Evolutionary conservation across 2,797 vertebrate species (phyloP).

Genomic region (Ciconia nigra): DNA sequence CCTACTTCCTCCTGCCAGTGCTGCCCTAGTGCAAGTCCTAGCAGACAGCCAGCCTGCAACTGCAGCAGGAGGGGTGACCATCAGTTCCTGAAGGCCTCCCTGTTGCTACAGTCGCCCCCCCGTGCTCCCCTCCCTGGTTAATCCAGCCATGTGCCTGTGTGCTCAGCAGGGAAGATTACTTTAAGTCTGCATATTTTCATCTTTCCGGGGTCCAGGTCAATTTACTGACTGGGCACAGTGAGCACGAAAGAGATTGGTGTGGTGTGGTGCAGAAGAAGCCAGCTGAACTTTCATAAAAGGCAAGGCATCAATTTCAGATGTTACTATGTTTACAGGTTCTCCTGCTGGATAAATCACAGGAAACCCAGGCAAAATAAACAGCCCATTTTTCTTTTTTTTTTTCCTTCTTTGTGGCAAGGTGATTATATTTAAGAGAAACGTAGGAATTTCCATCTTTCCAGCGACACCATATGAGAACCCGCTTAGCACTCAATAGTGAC

Average conservation of each 20-base stretch:
- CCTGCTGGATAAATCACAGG: background rate
- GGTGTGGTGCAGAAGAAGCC: background rate
- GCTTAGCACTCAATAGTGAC: slow-evolving; percentile 43
- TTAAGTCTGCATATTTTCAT: slow-evolving; percentile 61
- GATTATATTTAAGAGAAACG: slow-evolving; percentile 34
- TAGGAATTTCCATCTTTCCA: slow-evolving; percentile 51
- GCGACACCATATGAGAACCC: slow-evolving; percentile 37
- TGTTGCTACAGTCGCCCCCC: rapidly evolving
- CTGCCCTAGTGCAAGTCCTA: rapidly evolving
- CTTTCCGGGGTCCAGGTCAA: slow-evolving; percentile 9
- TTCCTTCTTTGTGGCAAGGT: slow-evolving; percentile 13
- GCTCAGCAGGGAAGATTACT: slow-evolving; percentile 59
- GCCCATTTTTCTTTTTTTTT: background rate
- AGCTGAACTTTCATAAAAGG: background rate
- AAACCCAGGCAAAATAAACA: slow-evolving; percentile 15
- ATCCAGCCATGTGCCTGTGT: slow-evolving; percentile 1
- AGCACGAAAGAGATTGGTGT: background rate
- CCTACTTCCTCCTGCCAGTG: background rate
- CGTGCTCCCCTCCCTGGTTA: background rate
- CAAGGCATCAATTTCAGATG: background rate
- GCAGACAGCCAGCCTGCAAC: background rate
- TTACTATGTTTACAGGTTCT: background rate
- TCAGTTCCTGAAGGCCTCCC: background rate
- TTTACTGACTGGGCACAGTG: background rate
- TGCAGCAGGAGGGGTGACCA: background rate